phyloP scores from a whole-genome alignment of 2,888 invertebrate genomes.

The Oscheius sp. region DNA sequence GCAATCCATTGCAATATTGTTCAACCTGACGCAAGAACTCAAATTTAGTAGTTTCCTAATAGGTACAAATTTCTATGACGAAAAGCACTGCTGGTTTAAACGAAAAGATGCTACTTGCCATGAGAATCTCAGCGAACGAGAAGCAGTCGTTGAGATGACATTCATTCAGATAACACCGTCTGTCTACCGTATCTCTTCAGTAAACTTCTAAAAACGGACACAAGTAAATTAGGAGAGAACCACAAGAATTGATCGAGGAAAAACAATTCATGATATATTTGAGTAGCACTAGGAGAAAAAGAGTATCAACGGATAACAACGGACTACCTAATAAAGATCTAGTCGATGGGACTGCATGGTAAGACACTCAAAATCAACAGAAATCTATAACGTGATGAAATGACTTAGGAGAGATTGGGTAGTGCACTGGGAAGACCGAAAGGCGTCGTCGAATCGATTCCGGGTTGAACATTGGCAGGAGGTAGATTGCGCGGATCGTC shows the following conservation, averaged over 20 bases:
- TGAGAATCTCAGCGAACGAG: constrained; percentile 15
- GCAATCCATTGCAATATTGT: neutral
- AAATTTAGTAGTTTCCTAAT: neutral
- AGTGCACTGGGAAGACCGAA: constrained; percentile 55
- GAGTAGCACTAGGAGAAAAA: neutral
- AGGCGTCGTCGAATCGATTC: constrained; percentile 49
- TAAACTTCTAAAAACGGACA: neutral
- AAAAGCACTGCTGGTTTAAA: neutral
- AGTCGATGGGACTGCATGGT: neutral
- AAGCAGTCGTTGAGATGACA: neutral
- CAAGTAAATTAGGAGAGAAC: constrained; percentile 9
- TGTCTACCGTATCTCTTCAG: neutral
- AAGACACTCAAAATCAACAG: constrained; percentile 15
- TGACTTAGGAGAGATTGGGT: constrained; percentile 41
- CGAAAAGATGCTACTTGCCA: constrained; percentile 21
- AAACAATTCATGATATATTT: constrained; percentile 31
- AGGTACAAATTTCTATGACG: neutral
- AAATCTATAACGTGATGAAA: constrained; percentile 9
- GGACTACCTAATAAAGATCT: constrained; percentile 17
- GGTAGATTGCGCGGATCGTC: constrained; percentile 61
- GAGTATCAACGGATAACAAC: constrained; percentile 14
- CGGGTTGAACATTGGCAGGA: constrained; percentile 43
- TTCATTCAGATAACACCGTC: constrained; percentile 27
- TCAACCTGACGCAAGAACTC: neutral
- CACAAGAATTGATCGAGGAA: neutral